A percentile compares a stretch with the other conserved stretches of the same genome.
These are phyloP conservation scores for Drosophila kikkawai DNA, from an alignment of 1,140 invertebrate genomes.

Conservation along the genomic window DNA sequence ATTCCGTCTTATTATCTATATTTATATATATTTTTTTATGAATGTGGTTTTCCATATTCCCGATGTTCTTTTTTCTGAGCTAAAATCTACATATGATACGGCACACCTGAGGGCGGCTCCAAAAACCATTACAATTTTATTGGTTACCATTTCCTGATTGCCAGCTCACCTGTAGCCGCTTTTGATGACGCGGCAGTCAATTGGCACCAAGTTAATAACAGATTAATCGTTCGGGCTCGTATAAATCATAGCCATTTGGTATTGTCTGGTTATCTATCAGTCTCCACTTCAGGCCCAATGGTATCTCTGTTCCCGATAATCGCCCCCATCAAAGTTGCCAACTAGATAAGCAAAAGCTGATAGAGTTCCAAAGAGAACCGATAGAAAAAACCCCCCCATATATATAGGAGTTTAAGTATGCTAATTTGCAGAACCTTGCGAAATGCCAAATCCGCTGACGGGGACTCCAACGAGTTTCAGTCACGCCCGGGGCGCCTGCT, in stretches of 20 bases:
- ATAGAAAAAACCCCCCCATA: conserved; percentile 12
- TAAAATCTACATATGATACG: neutral
- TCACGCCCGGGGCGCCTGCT: conserved; percentile 21
- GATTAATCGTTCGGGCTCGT: conserved; percentile 32
- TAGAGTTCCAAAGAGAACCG: neutral
- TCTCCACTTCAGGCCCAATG: neutral
- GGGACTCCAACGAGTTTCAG: conserved; percentile 11
- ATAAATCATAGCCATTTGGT: conserved; percentile 41
- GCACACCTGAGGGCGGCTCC: neutral
- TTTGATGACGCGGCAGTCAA: conserved; percentile 15
- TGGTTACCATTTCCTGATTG: conserved; percentile 17
- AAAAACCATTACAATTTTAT: conserved; percentile 8
- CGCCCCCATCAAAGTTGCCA: conserved; percentile 4
- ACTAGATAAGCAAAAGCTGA: conserved; percentile 12
- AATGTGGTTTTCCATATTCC: neutral
- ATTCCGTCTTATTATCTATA: neutral
- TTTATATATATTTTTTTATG: neutral
- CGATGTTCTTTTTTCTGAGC: neutral
- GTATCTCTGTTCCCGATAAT: conserved; percentile 26
- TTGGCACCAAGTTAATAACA: conserved; percentile 38
- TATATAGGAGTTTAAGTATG: neutral
- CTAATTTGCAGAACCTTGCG: conserved; percentile 3
- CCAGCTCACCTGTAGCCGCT: neutral
- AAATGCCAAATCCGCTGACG: neutral
- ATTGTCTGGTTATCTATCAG: conserved; percentile 2